Percentiles rank a stretch among this genome's conserved stretches.
Evolutionary conservation across 2,113 vertebrate genomes (phyloP).

Genomic region (Tiliqua scincoides): DNA sequence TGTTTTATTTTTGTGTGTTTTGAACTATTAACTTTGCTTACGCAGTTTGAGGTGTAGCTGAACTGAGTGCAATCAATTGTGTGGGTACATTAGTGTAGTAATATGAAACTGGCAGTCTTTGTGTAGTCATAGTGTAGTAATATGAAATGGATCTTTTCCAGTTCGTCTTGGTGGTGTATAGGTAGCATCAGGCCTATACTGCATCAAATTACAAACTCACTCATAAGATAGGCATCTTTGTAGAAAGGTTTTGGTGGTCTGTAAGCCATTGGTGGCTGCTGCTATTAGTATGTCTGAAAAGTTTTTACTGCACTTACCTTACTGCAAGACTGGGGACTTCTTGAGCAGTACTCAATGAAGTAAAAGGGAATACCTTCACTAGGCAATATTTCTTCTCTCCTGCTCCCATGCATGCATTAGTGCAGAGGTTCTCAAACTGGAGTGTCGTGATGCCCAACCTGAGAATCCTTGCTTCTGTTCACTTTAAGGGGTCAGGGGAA

Average conservation of each 20-base stretch:
- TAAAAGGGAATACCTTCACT: not conserved
- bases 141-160: not conserved
- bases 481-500: too few species aligned
- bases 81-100: not conserved
- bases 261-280: not conserved
- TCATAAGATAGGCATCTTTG: not conserved
- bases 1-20: not conserved
- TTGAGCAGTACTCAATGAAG: not conserved
- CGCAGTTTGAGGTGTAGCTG: not conserved
- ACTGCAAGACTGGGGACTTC: too few species aligned
- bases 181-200: not conserved
- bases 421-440: too few species aligned
- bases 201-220: not conserved
- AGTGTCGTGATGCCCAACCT: too few species aligned
- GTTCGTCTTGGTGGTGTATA: not conserved
- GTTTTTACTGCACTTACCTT: too few species aligned
- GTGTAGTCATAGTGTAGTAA: not conserved
- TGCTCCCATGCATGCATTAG: not conserved
- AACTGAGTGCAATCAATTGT: not conserved
- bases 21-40: not conserved
- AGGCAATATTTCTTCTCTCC: not conserved
- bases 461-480: too few species aligned
- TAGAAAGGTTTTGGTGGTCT: not conserved
- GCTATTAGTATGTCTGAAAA: not conserved
- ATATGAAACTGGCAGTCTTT: not conserved